These are phyloP conservation scores for Monomorium pharaonis DNA, from an alignment of 1,140 invertebrate genomes.

Conservation along the genomic window DNA sequence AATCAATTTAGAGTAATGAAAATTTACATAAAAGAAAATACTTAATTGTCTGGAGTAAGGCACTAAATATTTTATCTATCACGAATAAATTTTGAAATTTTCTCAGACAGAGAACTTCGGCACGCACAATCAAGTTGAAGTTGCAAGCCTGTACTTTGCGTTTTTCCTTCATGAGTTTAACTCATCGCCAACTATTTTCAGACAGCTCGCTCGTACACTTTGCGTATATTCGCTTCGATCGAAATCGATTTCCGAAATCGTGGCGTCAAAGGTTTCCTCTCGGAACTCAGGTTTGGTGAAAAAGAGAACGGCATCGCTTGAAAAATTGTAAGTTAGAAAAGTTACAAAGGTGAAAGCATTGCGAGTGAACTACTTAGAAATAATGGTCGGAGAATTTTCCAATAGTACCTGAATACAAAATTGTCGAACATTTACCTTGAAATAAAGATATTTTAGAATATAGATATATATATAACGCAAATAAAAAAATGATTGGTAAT, in stretches of 20 bases:
- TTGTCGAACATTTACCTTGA: neutral
- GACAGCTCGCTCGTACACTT: neutral
- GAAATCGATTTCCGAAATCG: constrained; percentile 53
- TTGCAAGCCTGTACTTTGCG: constrained; percentile 54
- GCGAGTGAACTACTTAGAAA: constrained; percentile 22
- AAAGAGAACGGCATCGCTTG: constrained; percentile 6
- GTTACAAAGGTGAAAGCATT: constrained; percentile 9
- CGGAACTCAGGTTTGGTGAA: constrained; percentile 8
- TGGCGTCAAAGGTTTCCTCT: constrained; percentile 25
- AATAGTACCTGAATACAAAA: neutral
- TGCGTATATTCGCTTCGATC: neutral
- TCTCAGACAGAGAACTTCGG: constrained; percentile 49
- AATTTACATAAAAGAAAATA: constrained; percentile 62
- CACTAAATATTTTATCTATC: neutral
- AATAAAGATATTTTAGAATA: neutral
- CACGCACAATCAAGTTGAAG: constrained; percentile 38
- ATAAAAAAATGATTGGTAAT: neutral
- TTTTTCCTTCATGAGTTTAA: constrained; percentile 50
- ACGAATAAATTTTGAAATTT: constrained; percentile 67
- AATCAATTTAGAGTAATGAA: constrained; percentile 6
- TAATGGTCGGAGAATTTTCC: neutral
- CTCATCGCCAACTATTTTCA: constrained; percentile 54
- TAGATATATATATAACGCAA: neutral
- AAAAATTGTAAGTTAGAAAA: constrained; percentile 24
- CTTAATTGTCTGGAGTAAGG: constrained; percentile 54